Evolutionary conservation across 2,113 vertebrate species (phyloP), one percentile per base, ranked within the genome.

Genomic region (Leptodactylus fuscus): DNA sequence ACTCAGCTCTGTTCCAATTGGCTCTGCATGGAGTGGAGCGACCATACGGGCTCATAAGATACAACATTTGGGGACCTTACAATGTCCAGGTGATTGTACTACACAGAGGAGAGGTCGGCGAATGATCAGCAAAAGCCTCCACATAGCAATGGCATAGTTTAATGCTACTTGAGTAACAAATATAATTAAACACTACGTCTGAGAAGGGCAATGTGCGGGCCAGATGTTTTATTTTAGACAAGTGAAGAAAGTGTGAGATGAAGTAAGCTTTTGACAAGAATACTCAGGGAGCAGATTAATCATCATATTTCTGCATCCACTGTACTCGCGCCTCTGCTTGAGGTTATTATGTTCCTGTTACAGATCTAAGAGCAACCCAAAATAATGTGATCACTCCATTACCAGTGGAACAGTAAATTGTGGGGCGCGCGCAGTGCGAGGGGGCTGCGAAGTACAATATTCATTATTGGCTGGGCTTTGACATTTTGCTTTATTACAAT

Each of bases 181-280:
- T 92, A 91, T 71, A 93, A 94, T 94, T 91, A 95, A 91, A 94
- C 92, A 95, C 94, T 86, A 86, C 90, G 90, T 90, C 92, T 89
- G 88, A 90, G 89, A 87, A n/a, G 91, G 70, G 65, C 74, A 85
- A 70, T 85, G 93, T 95, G 91, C 92, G 89, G 88, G 89, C 96
- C 96, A 98, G 95, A 96, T 97, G 96, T 94, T 93, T 91, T 96
- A 92, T 94, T 67, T 16, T 49, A 62, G 92, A 96, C 94, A 95
- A 95, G 91, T 94, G 93, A 95, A 94, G 93, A 92, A 95, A 95
- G 90, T 93, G 92, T 89, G 93, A 94, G 91, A 92, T 94, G 95
- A 98, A 95, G 95, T 96, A 95, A 97, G 95, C 89, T 81, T 93
- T 94, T 96, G 93, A 96, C 92, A 93, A 92, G 93, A 96, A 95